phyloP scores from a whole-genome alignment of 2,888 invertebrate species.

The Cenopis cana region DNA sequence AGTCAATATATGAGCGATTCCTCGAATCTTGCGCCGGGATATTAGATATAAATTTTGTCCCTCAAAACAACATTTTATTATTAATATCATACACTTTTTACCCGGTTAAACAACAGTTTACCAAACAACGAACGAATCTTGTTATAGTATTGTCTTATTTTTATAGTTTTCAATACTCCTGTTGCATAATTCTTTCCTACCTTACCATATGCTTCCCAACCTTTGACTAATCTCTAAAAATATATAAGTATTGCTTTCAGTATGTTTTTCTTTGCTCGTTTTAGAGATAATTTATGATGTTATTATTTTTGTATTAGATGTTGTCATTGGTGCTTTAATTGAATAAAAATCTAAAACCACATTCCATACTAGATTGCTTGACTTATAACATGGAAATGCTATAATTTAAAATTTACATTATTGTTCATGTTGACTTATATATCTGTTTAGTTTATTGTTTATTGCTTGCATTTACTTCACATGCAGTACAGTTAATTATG shows the following conservation, averaged over 20 bases:
- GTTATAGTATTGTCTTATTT: constrained; percentile 13
- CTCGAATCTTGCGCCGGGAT: background rate
- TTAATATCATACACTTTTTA: background rate
- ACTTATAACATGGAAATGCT: constrained; percentile 16
- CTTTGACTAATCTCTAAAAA: constrained; percentile 19
- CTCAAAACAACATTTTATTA: background rate
- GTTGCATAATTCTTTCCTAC: background rate
- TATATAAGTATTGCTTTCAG: constrained; percentile 19
- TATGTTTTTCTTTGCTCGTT: constrained; percentile 20
- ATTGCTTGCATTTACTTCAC: constrained; percentile 25
- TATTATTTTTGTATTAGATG: constrained; percentile 40
- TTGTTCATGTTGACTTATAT: background rate
- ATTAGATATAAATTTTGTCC: background rate
- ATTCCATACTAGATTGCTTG: constrained; percentile 46
- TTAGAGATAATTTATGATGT: constrained; percentile 27
- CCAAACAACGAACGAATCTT: constrained; percentile 22
- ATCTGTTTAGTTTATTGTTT: background rate
- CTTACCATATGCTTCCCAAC: constrained; percentile 14
- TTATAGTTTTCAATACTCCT: background rate
- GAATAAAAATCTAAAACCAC: constrained; percentile 46
- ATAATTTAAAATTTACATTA: background rate
- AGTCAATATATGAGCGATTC: background rate
- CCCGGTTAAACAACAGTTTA: background rate
- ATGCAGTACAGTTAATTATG: constrained; percentile 7
- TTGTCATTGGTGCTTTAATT: constrained; percentile 49